Evolutionary conservation across 2,113 vertebrate genomes (phyloP).

Genomic region (Oryzias curvinotus): DNA sequence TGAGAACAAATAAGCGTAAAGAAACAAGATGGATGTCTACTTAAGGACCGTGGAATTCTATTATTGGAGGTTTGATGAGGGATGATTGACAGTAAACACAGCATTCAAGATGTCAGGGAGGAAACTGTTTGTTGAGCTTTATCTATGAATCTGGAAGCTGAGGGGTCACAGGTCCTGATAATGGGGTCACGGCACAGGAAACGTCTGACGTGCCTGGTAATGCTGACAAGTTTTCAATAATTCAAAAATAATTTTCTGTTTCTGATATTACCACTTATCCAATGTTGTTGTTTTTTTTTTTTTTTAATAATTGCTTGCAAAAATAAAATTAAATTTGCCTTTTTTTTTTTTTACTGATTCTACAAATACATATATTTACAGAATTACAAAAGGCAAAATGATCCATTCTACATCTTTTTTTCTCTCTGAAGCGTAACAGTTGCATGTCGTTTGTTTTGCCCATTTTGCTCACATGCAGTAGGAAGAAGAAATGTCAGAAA

Average conservation of each 20-base stretch:
- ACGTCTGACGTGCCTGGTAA: not conserved
- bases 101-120: slow-evolving; percentile 10
- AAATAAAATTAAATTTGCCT: not conserved
- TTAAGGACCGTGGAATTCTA: slow-evolving; percentile 6
- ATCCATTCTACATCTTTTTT: no score
- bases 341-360: not conserved
- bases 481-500: no score
- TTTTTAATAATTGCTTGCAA: not conserved
- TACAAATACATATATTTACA: no score
- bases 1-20: no score
- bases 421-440: no score
- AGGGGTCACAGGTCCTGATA: slow-evolving; percentile 28
- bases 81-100: slow-evolving; percentile 12
- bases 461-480: no score
- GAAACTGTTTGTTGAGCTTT: slow-evolving; percentile 26
- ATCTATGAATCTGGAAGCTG: slow-evolving; percentile 9
- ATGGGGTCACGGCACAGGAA: not conserved
- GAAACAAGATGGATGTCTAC: no score
- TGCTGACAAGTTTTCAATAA: not conserved
- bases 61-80: slow-evolving; percentile 33
- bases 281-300: no score
- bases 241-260: slow-evolving; percentile 1
- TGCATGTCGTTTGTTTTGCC: no score
- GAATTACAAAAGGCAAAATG: no score
- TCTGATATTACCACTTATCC: not conserved